Evolutionary conservation across 2,888 invertebrate species (phyloP).

Genomic region (Celastrina argiolus): DNA sequence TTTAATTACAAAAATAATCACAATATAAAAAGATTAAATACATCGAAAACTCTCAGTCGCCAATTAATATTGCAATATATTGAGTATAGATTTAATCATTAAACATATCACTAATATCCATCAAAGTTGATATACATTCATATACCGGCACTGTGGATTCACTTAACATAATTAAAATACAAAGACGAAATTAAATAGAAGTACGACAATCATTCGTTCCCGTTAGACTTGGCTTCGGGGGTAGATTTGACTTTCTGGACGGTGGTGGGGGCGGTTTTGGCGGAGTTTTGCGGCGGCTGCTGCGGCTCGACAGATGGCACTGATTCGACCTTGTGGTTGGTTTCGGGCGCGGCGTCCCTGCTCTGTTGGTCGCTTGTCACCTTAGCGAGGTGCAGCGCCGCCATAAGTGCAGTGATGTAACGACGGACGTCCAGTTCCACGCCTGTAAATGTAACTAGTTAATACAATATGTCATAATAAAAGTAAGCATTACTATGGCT

Average conservation of each 20-base stretch:
- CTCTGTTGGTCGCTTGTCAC: conserved; percentile 61
- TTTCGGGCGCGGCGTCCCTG: conserved; percentile 39
- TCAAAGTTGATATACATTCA: conserved; percentile 50
- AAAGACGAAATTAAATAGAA: conserved; percentile 33
- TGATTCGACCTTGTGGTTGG: conserved; percentile 38
- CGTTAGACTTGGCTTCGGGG: conserved; percentile 59
- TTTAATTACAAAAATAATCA: conserved; percentile 19
- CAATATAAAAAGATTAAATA: conserved; percentile 20
- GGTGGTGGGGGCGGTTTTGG: conserved; percentile 53
- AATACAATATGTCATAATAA: neutral
- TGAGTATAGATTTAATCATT: conserved; percentile 14
- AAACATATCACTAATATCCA: conserved; percentile 30
- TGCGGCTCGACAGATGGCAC: conserved; percentile 35
- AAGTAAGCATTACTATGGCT: too few relatives aligned
- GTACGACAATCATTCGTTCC: conserved; percentile 39
- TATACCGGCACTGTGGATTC: conserved; percentile 53
- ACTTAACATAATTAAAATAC: conserved; percentile 34
- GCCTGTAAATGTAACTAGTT: conserved; percentile 41
- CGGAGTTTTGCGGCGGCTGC: conserved; percentile 33
- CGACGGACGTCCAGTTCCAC: conserved; percentile 65
- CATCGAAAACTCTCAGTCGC: conserved; percentile 16
- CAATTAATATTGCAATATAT: conserved; percentile 13
- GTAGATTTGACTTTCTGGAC: conserved; percentile 54
- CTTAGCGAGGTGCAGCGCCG: conserved; percentile 63
- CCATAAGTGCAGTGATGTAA: conserved; percentile 62